phyloP scores from a whole-genome alignment of 2,797 vertebrate genomes.

The Perodicticus potto region DNA sequence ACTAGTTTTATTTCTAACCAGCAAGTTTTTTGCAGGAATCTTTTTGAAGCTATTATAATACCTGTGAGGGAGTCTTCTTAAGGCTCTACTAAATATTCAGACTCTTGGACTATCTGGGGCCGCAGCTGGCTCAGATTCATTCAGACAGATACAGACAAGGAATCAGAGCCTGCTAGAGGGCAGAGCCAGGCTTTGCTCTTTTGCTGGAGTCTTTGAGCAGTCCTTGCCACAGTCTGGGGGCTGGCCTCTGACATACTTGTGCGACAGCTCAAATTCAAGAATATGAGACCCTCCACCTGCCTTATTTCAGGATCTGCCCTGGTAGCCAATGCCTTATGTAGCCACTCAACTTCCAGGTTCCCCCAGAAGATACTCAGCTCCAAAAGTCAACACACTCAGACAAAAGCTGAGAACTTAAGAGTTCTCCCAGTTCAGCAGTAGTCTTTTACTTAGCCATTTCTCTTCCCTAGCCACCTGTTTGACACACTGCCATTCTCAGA shows the following conservation, averaged over 20 bases:
- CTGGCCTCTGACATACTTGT: neutral
- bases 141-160: neutral
- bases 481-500: neutral
- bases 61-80: neutral
- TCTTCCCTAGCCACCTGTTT: slow-evolving; percentile 35
- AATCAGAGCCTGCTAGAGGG: neutral
- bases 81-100: slow-evolving; percentile 9
- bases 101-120: neutral
- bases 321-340: neutral
- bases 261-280: neutral
- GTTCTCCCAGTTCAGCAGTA: neutral
- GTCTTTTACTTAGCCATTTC: slow-evolving; percentile 3
- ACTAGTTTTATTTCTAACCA: slow-evolving; percentile 23
- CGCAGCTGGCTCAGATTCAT: neutral
- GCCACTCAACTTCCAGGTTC: neutral
- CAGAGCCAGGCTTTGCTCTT: neutral
- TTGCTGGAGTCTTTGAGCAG: neutral
- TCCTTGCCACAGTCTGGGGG: neutral
- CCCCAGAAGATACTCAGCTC: neutral
- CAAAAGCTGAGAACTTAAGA: neutral
- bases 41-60: slow-evolving; percentile 4
- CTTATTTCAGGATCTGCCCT: neutral
- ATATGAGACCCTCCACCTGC: neutral
- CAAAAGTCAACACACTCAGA: neutral
- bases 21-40: neutral